Evolutionary conservation across 2,113 vertebrate species (phyloP), one percentile per base, ranked within the genome.

Genomic region (Nibea albiflora): DNA sequence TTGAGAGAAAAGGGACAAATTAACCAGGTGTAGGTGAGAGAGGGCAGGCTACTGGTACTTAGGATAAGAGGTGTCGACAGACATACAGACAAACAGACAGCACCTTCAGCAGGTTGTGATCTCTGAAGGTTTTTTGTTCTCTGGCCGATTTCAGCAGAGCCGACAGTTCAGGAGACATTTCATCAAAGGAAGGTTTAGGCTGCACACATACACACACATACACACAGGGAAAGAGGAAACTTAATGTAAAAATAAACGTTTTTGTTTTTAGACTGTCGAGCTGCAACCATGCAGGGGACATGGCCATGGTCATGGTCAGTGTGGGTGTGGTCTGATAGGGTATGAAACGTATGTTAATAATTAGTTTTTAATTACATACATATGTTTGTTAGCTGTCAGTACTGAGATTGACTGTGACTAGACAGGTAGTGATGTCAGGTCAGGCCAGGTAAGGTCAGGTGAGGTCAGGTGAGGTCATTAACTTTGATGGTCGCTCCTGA

Each of bases 121-220:
- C 83, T 70, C 71, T 75, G 66, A 88, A 84, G 19, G 87, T 85
- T 35, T 86, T 31, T 75, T 86, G 88, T 52, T 90, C 83, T 70
- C 64, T 64, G 50, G 89, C 80, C 5, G 89, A 88, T 46, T 69
- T 87, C 56, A 92, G 83, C 60, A 91, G 76, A 78, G 91, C 80
- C 0, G 60, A 88, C 35, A 92, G 81, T 28, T 90, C 88, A 28
- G 91, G 88, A 82, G 91, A 91, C 87, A 91, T 86, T 65, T 90
- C 90, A 64, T 88, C 80, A 12, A 88, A 78, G 0, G 56, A 52
- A 8, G 90, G 85, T 78, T 87, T 84, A n/a, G 88, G 84, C 90
- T 90, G 56, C 35, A 72, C 42, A 22, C 24, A 49, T 58, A 78
- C 50, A 58, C 53, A 31, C 31, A 31, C 31, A 31, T 5, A 72